These are phyloP conservation scores for Eriosoma lanigerum DNA, from an alignment of 1,140 invertebrate species.

Conservation along the genomic window DNA sequence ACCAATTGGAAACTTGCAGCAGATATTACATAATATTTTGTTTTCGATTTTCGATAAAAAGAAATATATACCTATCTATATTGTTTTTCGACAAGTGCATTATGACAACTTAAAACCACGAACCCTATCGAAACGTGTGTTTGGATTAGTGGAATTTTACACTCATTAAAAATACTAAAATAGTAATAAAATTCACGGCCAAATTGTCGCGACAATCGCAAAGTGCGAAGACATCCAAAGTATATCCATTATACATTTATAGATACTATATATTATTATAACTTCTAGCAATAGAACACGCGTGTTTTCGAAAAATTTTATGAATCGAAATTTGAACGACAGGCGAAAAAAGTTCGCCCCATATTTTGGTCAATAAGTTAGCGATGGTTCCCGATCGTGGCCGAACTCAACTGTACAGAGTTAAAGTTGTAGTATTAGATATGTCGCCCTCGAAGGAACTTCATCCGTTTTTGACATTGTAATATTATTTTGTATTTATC, in stretches of 20 bases:
- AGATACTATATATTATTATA: constrained; percentile 12
- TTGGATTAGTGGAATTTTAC: background rate
- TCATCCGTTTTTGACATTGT: too few relatives aligned
- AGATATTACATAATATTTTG: too few relatives aligned
- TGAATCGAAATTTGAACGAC: too few relatives aligned
- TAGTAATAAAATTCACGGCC: background rate
- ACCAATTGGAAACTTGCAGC: too few relatives aligned
- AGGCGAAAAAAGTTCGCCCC: background rate
- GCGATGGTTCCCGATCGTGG: background rate
- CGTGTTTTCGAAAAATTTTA: background rate
- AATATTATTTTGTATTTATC: background rate
- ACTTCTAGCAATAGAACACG: background rate
- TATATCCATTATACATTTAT: background rate
- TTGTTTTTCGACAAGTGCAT: background rate
- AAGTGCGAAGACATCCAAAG: background rate
- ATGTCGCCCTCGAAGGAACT: constrained; percentile 5
- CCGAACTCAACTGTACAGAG: background rate
- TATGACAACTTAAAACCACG: background rate
- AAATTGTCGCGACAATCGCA: too few relatives aligned
- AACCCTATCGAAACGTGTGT: background rate
- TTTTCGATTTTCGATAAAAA: too few relatives aligned
- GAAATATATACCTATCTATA: too few relatives aligned
- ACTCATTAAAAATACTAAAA: background rate
- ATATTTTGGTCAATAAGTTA: constrained; percentile 2
- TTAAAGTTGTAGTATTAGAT: background rate